A percentile compares a stretch with the other conserved stretches of the same genome.
Evolutionary conservation across 1,140 invertebrate genomes (phyloP).

Genomic region (Hypsibius dujardini): DNA sequence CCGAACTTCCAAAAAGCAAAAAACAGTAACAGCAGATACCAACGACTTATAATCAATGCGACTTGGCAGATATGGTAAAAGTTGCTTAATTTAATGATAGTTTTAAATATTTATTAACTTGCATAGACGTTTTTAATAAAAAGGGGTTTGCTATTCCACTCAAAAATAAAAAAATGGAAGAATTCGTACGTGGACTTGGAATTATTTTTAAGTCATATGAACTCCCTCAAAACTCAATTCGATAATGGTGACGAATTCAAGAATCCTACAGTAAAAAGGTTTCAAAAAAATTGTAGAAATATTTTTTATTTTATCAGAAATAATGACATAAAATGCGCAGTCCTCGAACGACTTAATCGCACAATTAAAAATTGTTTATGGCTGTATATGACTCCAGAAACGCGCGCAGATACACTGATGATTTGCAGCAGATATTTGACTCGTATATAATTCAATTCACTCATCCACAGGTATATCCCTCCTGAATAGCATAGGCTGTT

Average conservation of each 20-base stretch:
- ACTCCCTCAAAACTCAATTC: not conserved
- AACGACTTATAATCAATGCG: constrained; percentile 25
- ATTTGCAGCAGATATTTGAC: no score
- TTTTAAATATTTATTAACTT: constrained; percentile 24
- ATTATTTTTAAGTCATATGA: constrained; percentile 22
- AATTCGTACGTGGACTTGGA: constrained; percentile 22
- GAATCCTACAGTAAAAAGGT: not conserved
- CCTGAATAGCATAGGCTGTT: no score
- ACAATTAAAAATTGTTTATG: constrained; percentile 10
- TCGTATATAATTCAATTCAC: no score
- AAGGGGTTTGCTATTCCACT: constrained; percentile 25
- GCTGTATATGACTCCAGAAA: not conserved
- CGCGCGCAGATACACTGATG: no score
- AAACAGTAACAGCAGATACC: constrained; percentile 15
- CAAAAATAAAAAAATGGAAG: constrained; percentile 22
- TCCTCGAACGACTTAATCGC: not conserved
- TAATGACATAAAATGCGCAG: constrained; percentile 5
- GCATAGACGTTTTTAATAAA: constrained; percentile 26
- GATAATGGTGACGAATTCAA: not conserved
- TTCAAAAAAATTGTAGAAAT: not conserved
- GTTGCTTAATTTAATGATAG: constrained; percentile 23
- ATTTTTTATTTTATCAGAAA: not conserved
- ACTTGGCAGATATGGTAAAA: constrained; percentile 24
- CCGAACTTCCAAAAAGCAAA: not conserved
- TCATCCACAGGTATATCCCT: no score